Evolutionary conservation across 1,140 invertebrate species (phyloP), one percentile per base, ranked within the genome.

Genomic region (Dendrolimus punctatus): DNA sequence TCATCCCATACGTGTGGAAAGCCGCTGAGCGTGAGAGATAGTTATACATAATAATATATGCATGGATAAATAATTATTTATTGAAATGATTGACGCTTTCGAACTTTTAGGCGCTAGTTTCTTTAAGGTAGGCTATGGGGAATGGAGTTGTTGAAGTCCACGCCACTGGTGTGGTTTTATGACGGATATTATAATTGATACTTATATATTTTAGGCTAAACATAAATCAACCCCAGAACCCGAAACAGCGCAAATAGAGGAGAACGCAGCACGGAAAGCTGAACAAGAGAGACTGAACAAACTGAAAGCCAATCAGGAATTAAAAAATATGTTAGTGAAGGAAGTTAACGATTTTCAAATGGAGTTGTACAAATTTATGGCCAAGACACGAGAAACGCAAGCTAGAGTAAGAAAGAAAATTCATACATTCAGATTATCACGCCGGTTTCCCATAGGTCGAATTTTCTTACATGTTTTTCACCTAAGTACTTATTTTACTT

Each of bases 321-420:
- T 85, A 53, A 89, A 66, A 49, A 76, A 72, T 41, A 85, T 87
- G 74, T 69, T 88, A 5, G 54, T 88, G 8, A 86, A 80, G 51
- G 89, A 93, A 88, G 90, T 92, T 2, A 80, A 88, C 37, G 86
- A 90, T 44, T 92, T 94, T 66, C 89, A 91, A 60, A 75, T 82
- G 55, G 92, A 94, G 67, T 63, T 93, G 2, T 85, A 88, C 57
- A 87, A 89, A 43, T 87, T 93, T 54, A 78, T 90, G 51, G 71
- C 83, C 4, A 81, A 86, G 49, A 88, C 87, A 0, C 76, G 66
- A 39, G 71, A 78, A 39, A 62, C 90, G 8, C 78, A 90, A 10
- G 73, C 80, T 4, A 80, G 87, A 72, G 87, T 91, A 57, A 68
- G 51, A 23, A 23, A 23, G 23, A 23, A 23, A 23, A 23, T 23